Base-by-base conservation (phyloP, 2,797 vertebrate genomes). In the Tiaroga cobitis region DNA sequence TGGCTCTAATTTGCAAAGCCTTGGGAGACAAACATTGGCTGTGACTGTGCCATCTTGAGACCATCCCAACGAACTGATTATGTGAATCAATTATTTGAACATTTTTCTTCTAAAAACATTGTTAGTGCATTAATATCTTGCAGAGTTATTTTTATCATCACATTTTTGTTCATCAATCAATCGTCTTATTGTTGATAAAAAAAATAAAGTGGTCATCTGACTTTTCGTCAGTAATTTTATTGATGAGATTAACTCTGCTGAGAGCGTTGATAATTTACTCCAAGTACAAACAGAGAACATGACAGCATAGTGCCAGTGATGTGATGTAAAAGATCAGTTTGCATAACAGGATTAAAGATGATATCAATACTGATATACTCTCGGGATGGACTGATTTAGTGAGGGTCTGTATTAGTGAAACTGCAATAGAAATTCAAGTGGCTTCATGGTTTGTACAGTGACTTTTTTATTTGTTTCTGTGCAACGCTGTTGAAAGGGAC, bases 261-360 rank as follows among this genome's bases (percentile, higher is more conserved):
- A 82, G 49, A 73, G 43, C 2, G 39, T 26, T 82, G 46, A 77
- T 87, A 63, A 74, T 74, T 63, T 65, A 49, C 56, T 85, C 67
- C 6, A 26, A 86, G 24, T 51, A 43, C 39, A 76, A 73, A 77
- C n/a, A 19, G 46, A 41, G 54, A 76, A 29, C 26, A 43, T 41
- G 4, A 24, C 37, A 68, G 70, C 41, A 51, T 21, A 86, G n/a
- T 72, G 43, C 54, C n/a, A 6, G 41, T 61, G 37, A 73, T 83
- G 81, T 51, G 81, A 74, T 63, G 26, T 74, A 63, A 63, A 61
- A 26, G 70, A 82, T 83, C 21, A 75, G 56, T 75, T 83, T 65
- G 56, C 81, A 49, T 83, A 83, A 83, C 70, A 49, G 56, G 81
- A 83, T 83, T 83, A 83, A 75, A 75, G 56, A 75, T 75, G 39